Evolutionary conservation across 2,888 invertebrate species (phyloP), one percentile per base, ranked within the genome.

Genomic region (Ctenicera cuprea): DNA sequence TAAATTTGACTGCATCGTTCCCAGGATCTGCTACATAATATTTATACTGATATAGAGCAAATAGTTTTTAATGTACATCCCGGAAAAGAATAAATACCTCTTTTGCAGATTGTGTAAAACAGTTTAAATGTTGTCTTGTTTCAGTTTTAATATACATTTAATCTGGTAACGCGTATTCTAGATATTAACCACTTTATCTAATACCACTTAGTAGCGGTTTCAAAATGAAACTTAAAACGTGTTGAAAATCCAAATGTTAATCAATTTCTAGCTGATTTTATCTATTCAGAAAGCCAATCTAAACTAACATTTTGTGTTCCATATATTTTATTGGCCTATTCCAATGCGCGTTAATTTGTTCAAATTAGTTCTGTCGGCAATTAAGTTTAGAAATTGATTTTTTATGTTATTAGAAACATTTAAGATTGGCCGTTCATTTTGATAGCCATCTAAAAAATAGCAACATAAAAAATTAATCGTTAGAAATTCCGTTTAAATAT

Each of bases 271-370:
- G 22, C n/a, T 12, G 26, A 50, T 50, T 16, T 22, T 50, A 50
- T 50, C 50, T 20, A 20, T 52, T 52, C 26, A 7, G 5, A 18
- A 18, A 45, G 7, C 26, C 12, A 50, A 43, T 18, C 48, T 12
- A 50, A 50, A 50, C 9, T 48, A 12, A 9, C 9, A 48, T 48
- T 48, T 48, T 11, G 26, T 50, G 14, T 14, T 41, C 14, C 3
- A 45, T 45, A 45, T 45, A 26, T 26, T 52, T 52, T 52, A 52
- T 52, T 22, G 12, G 14, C n/a, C n/a, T 26, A 2, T 22, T 52
- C 50, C n/a, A 16, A 22, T 22, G 52, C 26, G 22, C 22, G 26
- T 52, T 52, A 52, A 52, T 52, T 52, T 52, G 52, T 16, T n/a
- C 22, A 14, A 52, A 52, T 52, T 52, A 52, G 20, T 20, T 0